Percentiles rank a stretch among this genome's conserved stretches.
phyloP scores from a whole-genome alignment of 1,140 invertebrate genomes.

The Dendrolimus punctatus region DNA sequence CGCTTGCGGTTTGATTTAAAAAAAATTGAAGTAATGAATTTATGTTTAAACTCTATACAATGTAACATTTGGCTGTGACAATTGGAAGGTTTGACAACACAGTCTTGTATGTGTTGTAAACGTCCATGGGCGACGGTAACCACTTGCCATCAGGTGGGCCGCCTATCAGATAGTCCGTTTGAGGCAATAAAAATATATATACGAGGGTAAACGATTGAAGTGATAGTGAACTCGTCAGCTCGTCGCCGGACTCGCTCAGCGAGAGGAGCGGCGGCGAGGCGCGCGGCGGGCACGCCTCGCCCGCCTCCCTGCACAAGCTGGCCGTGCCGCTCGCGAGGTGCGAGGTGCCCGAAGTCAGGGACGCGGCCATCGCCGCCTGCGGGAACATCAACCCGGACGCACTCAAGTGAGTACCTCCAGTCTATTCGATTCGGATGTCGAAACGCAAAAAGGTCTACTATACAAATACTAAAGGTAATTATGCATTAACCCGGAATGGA shows the following conservation, averaged over 20 bases:
- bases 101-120: too few species aligned
- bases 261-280: conserved; percentile 82
- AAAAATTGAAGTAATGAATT: too few species aligned
- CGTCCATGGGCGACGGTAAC: too few species aligned
- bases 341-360: conserved; percentile 93
- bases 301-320: conserved; percentile 91
- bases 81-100: too few species aligned
- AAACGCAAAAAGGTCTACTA: too few species aligned
- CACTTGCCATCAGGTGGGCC: too few species aligned
- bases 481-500: too few species aligned
- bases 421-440: background rate
- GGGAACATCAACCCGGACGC: conserved; percentile 94
- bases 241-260: conserved; percentile 89
- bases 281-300: conserved; percentile 78
- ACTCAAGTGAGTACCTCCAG: conserved; percentile 82
- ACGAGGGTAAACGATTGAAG: background rate
- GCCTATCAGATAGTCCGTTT: background rate
- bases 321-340: conserved; percentile 91
- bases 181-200: background rate
- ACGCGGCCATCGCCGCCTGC: conserved; percentile 93
- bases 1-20: too few species aligned
- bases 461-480: too few species aligned
- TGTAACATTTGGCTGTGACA: too few species aligned
- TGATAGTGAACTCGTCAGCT: conserved; percentile 65
- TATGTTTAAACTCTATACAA: too few species aligned